These are phyloP conservation scores for Poecilia latipinna DNA, from an alignment of 2,113 vertebrate species.

Conservation along the genomic window DNA sequence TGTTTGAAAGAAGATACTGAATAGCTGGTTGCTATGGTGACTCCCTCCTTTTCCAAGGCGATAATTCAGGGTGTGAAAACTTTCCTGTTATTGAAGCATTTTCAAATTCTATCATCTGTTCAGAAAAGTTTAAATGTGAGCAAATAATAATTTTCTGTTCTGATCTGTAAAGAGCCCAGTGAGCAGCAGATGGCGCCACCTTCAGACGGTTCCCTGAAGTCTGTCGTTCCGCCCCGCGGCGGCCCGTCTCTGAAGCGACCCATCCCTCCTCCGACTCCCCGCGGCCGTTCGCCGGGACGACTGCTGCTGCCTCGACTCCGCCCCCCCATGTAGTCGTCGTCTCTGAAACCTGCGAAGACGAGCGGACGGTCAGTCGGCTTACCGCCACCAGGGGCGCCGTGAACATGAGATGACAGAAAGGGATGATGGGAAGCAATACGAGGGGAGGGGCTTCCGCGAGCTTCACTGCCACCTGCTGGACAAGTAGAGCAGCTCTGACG, in stretches of 20 bases:
- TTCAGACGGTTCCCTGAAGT: conserved; percentile 98
- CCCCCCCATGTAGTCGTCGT: conserved; percentile 91
- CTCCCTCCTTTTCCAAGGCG: too few species aligned
- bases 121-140: too few species aligned
- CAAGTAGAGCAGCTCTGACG: not conserved
- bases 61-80: too few species aligned
- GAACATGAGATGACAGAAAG: conserved; percentile 32
- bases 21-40: too few species aligned
- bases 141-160: too few species aligned
- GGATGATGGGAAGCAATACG: conserved; percentile 20
- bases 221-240: conserved; percentile 85
- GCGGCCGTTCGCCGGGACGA: conserved; percentile 88
- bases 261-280: conserved; percentile 69
- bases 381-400: conserved; percentile 9
- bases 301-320: conserved; percentile 86
- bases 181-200: conserved; percentile 74
- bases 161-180: too few species aligned
- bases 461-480: conserved; percentile 5
- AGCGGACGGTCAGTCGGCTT: not conserved
- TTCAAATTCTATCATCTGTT: too few species aligned
- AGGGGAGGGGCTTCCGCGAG: not conserved
- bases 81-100: too few species aligned
- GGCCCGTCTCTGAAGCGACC: conserved; percentile 92
- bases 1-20: too few species aligned
- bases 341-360: conserved; percentile 85